Conservation (phyloP, 2,888 invertebrate genomes). For the Eupithecia dodoneata region DNA sequence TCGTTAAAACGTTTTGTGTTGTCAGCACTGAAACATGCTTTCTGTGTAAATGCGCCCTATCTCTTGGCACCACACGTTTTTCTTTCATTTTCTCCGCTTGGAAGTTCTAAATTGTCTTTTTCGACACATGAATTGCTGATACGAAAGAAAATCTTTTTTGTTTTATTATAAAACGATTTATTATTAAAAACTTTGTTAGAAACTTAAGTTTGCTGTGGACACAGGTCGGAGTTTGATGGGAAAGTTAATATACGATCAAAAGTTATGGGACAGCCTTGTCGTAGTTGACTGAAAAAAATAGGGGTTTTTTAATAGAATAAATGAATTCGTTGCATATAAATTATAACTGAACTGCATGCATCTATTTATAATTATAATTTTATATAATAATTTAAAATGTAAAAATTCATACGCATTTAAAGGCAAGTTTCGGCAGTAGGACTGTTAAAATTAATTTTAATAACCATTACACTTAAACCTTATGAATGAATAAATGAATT, state of each 20-base stretch:
- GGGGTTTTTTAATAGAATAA: too few relatives aligned
- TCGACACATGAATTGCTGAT: constrained; percentile 29
- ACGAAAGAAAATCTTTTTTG: constrained; percentile 15
- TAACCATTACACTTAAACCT: too few relatives aligned
- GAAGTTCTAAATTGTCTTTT: constrained; percentile 45
- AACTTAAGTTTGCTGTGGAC: neutral
- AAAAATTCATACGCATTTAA: too few relatives aligned
- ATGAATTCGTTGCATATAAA: too few relatives aligned
- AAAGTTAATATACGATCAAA: neutral
- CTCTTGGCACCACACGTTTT: constrained; percentile 33
- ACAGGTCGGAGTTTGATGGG: neutral
- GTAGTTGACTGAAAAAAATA: too few relatives aligned
- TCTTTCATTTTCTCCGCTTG: constrained; percentile 43
- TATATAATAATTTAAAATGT: too few relatives aligned
- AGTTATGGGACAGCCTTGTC: neutral
- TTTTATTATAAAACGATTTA: neutral
- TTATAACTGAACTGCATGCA: too few relatives aligned
- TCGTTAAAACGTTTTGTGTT: neutral
- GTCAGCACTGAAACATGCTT: constrained; percentile 7
- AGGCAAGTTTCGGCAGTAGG: too few relatives aligned
- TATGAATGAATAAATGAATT: neutral
- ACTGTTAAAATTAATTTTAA: too few relatives aligned
- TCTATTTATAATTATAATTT: too few relatives aligned
- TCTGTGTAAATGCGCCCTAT: constrained; percentile 11
- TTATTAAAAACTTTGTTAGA: neutral